Base-by-base conservation (phyloP, 1,140 invertebrate species). In the Coelopa frigida region DNA sequence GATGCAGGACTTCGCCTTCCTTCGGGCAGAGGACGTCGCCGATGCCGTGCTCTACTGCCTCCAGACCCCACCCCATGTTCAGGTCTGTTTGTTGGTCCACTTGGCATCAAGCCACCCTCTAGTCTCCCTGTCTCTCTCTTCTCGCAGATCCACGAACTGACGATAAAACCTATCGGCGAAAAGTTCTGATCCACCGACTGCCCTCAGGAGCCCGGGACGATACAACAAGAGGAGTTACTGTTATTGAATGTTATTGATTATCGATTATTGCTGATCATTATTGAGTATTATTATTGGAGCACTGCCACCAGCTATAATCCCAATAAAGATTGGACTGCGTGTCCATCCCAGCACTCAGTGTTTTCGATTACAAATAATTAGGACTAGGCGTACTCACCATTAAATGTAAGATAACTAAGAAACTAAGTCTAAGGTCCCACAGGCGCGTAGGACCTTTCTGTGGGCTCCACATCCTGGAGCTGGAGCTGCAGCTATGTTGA, bases 1-100 rank as follows among this genome's bases (percentile, higher is more conserved):
- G 5, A 46, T 64, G 17, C 55, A 55, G 41, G 23, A 50, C 12
- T 29, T 58, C 26, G 50, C 57, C 6, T 55, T 58, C 45, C 51
- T 77, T 8, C 37, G 70, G 47, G 41, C 71, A 0, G 62, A 72
- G 51, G 77, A 79, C 62, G 68, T 80, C 37, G 72, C 74, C 14
- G 70, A 76, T 59, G 72, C 71, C 20, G 57, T 78, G 3, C 50
- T 75, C 35, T 79, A 73, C 58, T 64, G 66, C 24, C 54, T 80
- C 14, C 65, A 64, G 11, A 72, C 73, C 1, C 72, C 73, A 11
- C 61, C 71, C 12, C 63, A 70, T 57, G 73, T 79, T 3, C 74
- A 78, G 59, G 78, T 49, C 21, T 5, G 14, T 14, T 31, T 32
- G 10, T 27, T 14, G 17, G 20, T 26, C 7, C 20, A 14, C 10